Evolutionary conservation across 2,113 vertebrate genomes (phyloP).

Genomic region (Aplodontia rufa): DNA sequence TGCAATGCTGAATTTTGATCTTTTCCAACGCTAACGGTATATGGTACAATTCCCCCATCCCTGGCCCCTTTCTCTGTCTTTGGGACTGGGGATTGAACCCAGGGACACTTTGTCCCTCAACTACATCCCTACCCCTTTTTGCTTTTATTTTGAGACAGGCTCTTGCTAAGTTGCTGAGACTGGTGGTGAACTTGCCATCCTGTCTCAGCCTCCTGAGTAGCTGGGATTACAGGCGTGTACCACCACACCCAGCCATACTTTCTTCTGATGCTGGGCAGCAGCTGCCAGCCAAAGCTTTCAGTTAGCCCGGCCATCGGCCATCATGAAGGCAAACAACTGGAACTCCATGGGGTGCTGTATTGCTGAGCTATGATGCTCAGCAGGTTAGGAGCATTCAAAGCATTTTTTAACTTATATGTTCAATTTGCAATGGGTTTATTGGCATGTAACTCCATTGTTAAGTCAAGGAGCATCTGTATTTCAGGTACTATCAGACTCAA

Average conservation of each 20-base stretch:
- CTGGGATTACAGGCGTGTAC: no score
- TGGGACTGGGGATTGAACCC: no score
- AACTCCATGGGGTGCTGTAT: background rate
- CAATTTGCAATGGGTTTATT: background rate
- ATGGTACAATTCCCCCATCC: background rate
- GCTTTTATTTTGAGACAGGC: no score
- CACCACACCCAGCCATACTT: no score
- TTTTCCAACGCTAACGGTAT: background rate
- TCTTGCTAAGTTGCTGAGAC: no score
- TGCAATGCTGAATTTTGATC: background rate
- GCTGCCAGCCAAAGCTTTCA: background rate
- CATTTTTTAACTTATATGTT: background rate
- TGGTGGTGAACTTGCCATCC: no score
- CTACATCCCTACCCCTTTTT: no score
- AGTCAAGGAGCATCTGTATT: background rate
- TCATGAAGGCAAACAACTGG: background rate
- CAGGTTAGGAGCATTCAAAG: background rate
- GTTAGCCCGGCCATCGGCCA: no score
- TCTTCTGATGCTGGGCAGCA: background rate
- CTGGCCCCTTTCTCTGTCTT: no score
- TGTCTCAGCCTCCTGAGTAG: no score
- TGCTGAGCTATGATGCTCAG: background rate
- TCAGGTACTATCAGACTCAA: background rate
- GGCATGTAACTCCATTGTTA: background rate
- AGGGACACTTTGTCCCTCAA: no score